These are phyloP conservation scores for Drosophila mojavensis DNA, from an alignment of 1,140 invertebrate genomes.

Conservation along the genomic window DNA sequence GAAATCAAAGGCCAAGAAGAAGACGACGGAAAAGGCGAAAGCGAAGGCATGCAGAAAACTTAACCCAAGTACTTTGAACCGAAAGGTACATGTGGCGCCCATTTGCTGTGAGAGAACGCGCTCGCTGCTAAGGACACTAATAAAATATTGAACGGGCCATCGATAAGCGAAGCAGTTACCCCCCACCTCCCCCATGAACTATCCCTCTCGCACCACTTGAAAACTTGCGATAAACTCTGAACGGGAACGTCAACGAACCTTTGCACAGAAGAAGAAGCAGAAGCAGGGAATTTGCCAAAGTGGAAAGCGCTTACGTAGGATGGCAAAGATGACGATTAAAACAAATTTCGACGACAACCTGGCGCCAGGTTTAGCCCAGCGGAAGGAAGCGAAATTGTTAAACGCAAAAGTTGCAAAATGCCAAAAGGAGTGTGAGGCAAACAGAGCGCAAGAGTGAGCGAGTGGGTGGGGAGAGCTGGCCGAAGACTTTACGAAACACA, in stretches of 20 bases:
- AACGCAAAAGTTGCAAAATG: constrained; percentile 82
- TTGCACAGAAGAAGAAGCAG: constrained; percentile 1
- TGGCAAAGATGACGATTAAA: constrained; percentile 82
- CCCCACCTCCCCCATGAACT: too few species aligned
- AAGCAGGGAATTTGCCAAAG: neutral
- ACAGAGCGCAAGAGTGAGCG: neutral
- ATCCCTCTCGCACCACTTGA: neutral
- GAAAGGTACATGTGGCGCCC: constrained; percentile 58
- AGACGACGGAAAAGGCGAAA: constrained; percentile 27
- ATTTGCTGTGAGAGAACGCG: neutral
- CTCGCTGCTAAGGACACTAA: constrained; percentile 71
- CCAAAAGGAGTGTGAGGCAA: constrained; percentile 38
- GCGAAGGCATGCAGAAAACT: constrained; percentile 18
- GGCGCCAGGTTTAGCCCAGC: constrained; percentile 73
- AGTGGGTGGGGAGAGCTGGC: neutral
- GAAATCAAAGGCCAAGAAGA: constrained; percentile 57
- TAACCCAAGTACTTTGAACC: constrained; percentile 1
- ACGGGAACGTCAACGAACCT: constrained; percentile 67
- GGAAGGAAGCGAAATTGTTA: constrained; percentile 82
- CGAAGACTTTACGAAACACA: constrained; percentile 23
- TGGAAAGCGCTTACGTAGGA: constrained; percentile 67
- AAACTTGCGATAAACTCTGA: neutral
- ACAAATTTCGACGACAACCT: constrained; percentile 82
- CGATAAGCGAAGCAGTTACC: constrained; percentile 74
- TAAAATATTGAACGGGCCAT: constrained; percentile 81